Evolutionary conservation across 2,888 invertebrate genomes (phyloP), one percentile per base, ranked within the genome.

Genomic region (Dolichomitus sp.): DNA sequence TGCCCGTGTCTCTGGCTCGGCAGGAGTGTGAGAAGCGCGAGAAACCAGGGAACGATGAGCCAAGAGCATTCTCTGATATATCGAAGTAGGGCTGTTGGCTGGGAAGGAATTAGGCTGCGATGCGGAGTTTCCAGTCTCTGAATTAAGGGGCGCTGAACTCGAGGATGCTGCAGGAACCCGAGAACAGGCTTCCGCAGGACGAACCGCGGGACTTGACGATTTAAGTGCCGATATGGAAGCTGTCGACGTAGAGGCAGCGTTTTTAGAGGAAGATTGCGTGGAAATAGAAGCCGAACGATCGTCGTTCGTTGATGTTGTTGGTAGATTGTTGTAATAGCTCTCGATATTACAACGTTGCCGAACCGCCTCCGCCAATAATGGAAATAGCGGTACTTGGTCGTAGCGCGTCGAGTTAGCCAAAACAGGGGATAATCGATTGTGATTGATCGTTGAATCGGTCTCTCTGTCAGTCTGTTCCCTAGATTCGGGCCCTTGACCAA

Each of bases 381-480:
- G n/a, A n/a, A n/a, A n/a, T n/a, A 91, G 79, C 2, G 92, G 89
- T 4, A 89, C 90, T 54, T 89, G 92, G 59, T 91, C 91, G 66
- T 90, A 88, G 9, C 90, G 88, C 27, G 88, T 87, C 0, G 90
- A 87, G 54, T 87, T 91, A 0, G 86, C 81, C 6, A 91, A 90
- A n/a, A 90, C 88, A 0, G 91, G 90, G 4, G 91, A 90, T 11
- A 91, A 69, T 19, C 87, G 88, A 80, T 87, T 87, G 5, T 88
- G 81, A 65, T 90, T 88, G 2, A 61, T 48, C 14, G 57, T 14
- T 7, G 42, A 40, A 17, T 82, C 73, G 0, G n/a, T 61, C n/a
- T 73, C 81, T 2, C 45, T n/a, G 7, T n/a, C 37, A 11, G 0
- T 14, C n/a, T 27, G 48, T 48, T 33, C 48, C 33, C 12, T 3